A percentile compares a stretch with the other conserved stretches of the same genome.
phyloP scores from a whole-genome alignment of 2,888 invertebrate genomes.

The Lithodes maja region DNA sequence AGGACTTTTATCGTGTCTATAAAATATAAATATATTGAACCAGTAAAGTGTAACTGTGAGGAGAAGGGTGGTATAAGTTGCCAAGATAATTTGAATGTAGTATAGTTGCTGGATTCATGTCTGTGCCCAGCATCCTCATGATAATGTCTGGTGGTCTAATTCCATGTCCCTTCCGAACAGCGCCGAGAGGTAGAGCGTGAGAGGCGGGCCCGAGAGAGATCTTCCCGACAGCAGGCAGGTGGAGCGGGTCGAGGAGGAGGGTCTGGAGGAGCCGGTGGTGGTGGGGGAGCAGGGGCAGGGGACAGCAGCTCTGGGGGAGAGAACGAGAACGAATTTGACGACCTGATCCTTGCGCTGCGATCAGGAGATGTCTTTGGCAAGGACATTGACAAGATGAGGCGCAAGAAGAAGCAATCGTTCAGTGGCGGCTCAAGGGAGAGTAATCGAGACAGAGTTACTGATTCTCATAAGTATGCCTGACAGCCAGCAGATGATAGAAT shows the following conservation, averaged over 20 bases:
- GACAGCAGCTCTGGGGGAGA: constrained; percentile 64
- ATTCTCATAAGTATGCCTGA: constrained; percentile 60
- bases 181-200: constrained; percentile 66
- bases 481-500: no score
- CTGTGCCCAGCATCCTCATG: no score
- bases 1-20: no score
- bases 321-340: constrained; percentile 93
- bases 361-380: constrained; percentile 97
- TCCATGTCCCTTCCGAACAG: constrained; percentile 7
- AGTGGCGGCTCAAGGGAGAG: constrained; percentile 49
- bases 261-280: constrained; percentile 69
- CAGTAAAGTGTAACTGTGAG: no score
- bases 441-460: constrained; percentile 55
- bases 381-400: constrained; percentile 93
- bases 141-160: no score
- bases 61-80: no score
- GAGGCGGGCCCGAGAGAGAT: constrained; percentile 51
- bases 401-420: constrained; percentile 76
- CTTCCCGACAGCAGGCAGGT: constrained; percentile 19
- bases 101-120: no score
- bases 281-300: constrained; percentile 75
- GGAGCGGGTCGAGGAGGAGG: constrained; percentile 29
- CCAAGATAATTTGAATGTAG: no score
- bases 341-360: constrained; percentile 93
- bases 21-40: no score